Evolutionary conservation across 2,797 vertebrate genomes (phyloP).

Genomic region (Mormyrus hasselquistii): DNA sequence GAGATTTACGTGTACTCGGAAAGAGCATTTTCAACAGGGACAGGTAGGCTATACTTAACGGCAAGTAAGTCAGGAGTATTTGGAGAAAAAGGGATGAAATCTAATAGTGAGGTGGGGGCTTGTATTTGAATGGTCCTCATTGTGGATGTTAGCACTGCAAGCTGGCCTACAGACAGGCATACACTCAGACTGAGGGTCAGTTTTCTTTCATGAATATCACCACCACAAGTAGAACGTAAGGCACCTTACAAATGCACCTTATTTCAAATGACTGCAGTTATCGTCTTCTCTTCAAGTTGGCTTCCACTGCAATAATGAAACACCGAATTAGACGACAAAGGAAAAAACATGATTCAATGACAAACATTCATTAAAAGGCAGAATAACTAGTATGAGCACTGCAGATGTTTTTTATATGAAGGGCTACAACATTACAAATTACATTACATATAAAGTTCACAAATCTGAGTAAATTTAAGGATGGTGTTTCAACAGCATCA

Average conservation of each 20-base stretch:
- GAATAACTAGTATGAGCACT: neutral
- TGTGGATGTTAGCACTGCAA: neutral
- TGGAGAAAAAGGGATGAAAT: neutral
- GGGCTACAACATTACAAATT: neutral
- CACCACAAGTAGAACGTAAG: neutral
- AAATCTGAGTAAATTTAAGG: neutral
- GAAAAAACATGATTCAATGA: neutral
- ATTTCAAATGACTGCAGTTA: conserved; percentile 17
- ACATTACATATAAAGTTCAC: neutral
- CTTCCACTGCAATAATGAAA: conserved; percentile 49
- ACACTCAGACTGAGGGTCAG: neutral
- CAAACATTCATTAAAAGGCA: neutral
- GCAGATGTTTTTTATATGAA: neutral
- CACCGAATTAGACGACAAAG: neutral
- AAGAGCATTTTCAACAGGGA: neutral
- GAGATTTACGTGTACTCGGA: neutral
- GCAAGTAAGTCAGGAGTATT: neutral
- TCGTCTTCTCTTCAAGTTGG: conserved; percentile 47
- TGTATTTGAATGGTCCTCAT: neutral
- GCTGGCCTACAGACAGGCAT: neutral
- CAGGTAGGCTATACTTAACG: neutral
- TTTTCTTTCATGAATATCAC: neutral
- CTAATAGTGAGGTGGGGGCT: neutral
- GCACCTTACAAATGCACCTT: neutral
- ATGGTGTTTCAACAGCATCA: neutral